These are phyloP conservation scores for Epirrhoe alternata DNA, from an alignment of 2,888 invertebrate species.

Conservation along the genomic window DNA sequence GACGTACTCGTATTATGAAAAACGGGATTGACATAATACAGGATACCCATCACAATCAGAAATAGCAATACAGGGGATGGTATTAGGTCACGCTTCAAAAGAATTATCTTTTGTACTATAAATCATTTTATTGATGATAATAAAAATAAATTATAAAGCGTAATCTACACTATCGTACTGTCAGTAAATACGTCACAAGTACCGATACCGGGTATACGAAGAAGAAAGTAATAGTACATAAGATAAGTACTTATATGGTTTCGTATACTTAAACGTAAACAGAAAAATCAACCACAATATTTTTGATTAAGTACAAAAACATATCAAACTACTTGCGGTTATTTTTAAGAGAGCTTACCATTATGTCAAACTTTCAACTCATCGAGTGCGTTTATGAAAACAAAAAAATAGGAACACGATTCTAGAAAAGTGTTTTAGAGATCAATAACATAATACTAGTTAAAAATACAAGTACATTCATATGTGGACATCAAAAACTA, in stretches of 20 bases:
- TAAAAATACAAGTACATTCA: conserved; percentile 4
- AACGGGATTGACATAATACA: too few species aligned
- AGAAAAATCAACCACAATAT: not conserved
- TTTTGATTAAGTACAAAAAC: not conserved
- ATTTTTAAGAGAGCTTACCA: not conserved
- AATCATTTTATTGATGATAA: conserved; percentile 31
- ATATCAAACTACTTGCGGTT: not conserved
- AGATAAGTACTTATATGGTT: not conserved
- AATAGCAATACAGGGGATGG: not conserved
- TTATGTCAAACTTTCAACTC: not conserved
- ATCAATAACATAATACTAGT: conserved; percentile 26
- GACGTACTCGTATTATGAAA: too few species aligned
- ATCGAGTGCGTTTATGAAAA: not conserved
- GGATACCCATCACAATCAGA: not conserved
- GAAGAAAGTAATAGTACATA: conserved; percentile 1
- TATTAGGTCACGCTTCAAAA: conserved; percentile 16
- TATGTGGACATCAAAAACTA: conserved; percentile 20
- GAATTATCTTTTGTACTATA: conserved; percentile 24
- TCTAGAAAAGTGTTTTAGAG: conserved; percentile 7
- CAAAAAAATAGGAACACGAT: not conserved
- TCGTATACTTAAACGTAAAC: not conserved
- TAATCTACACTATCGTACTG: conserved; percentile 23
- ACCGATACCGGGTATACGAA: not conserved
- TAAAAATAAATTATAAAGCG: conserved; percentile 30
- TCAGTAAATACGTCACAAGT: conserved; percentile 20